phyloP scores from a whole-genome alignment of 2,888 invertebrate genomes.

The Rhogogaster chlorosoma region DNA sequence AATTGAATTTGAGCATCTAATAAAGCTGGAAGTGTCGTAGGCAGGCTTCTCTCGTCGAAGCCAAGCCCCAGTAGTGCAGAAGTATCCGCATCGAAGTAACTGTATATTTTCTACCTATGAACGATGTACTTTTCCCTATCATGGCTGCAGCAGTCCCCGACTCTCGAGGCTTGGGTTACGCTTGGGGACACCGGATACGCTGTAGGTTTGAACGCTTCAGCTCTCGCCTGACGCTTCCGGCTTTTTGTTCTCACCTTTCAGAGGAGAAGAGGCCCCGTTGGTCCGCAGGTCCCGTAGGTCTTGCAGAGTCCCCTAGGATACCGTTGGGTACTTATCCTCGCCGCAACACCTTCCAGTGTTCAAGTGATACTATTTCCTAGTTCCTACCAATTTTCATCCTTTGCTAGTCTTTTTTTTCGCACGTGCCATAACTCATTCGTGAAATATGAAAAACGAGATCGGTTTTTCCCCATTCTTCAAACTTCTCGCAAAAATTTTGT shows the following conservation, averaged over 20 bases:
- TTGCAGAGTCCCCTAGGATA: neutral
- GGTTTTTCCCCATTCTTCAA: neutral
- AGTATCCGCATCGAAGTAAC: constrained; percentile 23
- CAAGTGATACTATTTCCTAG: neutral
- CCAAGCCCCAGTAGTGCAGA: constrained; percentile 42
- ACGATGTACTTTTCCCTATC: constrained; percentile 25
- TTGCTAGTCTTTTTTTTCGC: neutral
- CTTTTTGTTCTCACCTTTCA: constrained; percentile 66
- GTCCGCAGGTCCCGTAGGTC: constrained; percentile 7
- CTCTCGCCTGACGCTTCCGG: constrained; percentile 66
- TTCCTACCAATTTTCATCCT: neutral
- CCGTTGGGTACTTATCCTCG: neutral
- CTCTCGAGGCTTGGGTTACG: constrained; percentile 48
- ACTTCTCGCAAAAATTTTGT: neutral
- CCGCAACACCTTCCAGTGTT: neutral
- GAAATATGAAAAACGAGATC: neutral
- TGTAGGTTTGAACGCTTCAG: constrained; percentile 29
- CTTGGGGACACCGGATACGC: constrained; percentile 45
- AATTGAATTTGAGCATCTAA: constrained; percentile 38
- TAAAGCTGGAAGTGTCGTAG: constrained; percentile 7
- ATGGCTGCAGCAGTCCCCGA: neutral
- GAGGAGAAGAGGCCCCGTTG: constrained; percentile 3
- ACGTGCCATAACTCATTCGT: neutral
- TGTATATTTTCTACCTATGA: neutral
- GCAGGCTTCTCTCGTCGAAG: constrained; percentile 43